Evolutionary conservation across 2,113 vertebrate species (phyloP).

Genomic region (Pollimyrus isidori): DNA sequence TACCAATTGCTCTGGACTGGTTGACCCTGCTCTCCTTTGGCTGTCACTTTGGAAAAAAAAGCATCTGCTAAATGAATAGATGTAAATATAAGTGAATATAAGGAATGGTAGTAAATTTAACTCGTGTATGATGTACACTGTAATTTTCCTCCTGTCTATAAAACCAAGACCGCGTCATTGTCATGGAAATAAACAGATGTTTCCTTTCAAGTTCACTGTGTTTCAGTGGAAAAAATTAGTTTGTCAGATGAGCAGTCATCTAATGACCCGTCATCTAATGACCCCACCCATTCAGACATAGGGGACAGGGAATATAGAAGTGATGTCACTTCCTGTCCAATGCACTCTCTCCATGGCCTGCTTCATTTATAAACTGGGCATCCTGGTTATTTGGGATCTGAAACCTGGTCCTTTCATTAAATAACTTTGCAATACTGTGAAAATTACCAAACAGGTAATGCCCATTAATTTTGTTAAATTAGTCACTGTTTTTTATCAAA

Average conservation of each 20-base stretch:
- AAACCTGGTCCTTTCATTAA: not conserved
- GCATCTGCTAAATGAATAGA: not conserved
- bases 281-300: not conserved
- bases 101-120: not conserved
- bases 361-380: not conserved
- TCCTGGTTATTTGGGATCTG: not conserved
- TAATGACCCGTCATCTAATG: not conserved
- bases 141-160: not conserved
- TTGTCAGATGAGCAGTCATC: not conserved
- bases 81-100: not conserved
- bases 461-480: not conserved
- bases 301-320: not conserved
- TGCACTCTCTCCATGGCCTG: not conserved
- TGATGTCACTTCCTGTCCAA: not conserved
- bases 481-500: not conserved
- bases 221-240: not conserved
- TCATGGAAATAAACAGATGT: not conserved
- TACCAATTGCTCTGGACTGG: not conserved
- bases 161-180: not conserved
- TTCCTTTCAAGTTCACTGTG: not conserved
- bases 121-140: not conserved
- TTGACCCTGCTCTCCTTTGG: not conserved
- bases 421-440: not conserved
- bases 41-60: not conserved
- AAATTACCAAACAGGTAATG: not conserved